Evolutionary conservation across 2,113 vertebrate genomes (phyloP).

Genomic region (Carassius gibelio): DNA sequence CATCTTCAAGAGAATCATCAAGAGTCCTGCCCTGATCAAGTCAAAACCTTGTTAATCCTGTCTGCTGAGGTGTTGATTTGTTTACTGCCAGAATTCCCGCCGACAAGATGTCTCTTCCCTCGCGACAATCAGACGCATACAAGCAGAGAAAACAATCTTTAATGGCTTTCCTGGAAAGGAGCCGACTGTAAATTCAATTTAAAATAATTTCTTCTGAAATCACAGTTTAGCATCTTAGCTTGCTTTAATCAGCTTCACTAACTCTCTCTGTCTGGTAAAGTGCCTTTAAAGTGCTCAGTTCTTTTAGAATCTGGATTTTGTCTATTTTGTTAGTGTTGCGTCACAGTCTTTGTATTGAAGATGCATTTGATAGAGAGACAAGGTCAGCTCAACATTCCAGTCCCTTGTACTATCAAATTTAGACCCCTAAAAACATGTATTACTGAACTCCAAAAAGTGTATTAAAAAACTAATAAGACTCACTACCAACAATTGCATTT

Average conservation of each 20-base stretch:
- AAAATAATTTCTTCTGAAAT: conserved; percentile 42
- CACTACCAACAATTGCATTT: conserved; percentile 24
- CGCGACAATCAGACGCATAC: conserved; percentile 19
- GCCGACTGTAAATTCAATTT: conserved; percentile 37
- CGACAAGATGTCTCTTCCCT: conserved; percentile 37
- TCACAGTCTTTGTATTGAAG: conserved; percentile 42
- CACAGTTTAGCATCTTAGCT: conserved; percentile 40
- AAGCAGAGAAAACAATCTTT: conserved; percentile 24
- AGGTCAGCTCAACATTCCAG: conserved; percentile 27
- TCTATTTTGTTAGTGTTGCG: conserved; percentile 29
- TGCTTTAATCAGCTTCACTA: not conserved
- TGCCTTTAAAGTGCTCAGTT: conserved; percentile 6
- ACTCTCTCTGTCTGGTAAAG: conserved; percentile 12
- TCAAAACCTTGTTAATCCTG: conserved; percentile 45
- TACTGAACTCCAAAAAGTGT: conserved; percentile 58
- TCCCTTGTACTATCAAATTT: conserved; percentile 35
- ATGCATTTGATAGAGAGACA: conserved; percentile 41
- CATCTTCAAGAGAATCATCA: conserved; percentile 12
- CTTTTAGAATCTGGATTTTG: conserved; percentile 23
- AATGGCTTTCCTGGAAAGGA: conserved; percentile 44
- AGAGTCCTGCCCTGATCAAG: conserved; percentile 42
- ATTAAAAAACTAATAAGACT: conserved; percentile 58
- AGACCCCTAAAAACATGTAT: conserved; percentile 58
- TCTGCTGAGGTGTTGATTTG: conserved; percentile 49
- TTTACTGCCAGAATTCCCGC: conserved; percentile 38